Base-by-base conservation (phyloP, 2,797 vertebrate genomes). In the Tinamus major region DNA sequence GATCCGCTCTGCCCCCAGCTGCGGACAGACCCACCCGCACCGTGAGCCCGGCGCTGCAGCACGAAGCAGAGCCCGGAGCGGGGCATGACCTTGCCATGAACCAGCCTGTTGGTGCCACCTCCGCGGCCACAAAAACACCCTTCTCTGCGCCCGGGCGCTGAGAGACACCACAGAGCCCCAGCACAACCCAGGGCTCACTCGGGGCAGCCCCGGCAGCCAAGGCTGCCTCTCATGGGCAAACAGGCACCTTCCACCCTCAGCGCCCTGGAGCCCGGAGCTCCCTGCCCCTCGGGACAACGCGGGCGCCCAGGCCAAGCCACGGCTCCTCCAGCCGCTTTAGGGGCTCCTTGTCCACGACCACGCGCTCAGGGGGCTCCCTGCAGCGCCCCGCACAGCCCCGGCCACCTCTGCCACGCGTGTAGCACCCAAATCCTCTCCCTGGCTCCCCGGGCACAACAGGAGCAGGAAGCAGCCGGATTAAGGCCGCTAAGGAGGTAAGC, bases 281-380 rank as follows among this genome's bases (percentile, higher is more conserved):
- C 0, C 9, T 0, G 1, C 1, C 1, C 61, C 29, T 62, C 21
- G 37, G 33, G 42, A 46, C 44, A 8, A 19, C 19, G 15, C 15
- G 37, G 23, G 27, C 13, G 12, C 37, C 90, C 35, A 79, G 24
- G 20, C 29, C 65, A 69, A 81, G 7, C 39, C 23, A 59, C 13
- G 33, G 14, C 31, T 64, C 35, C 4, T 33, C 51, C 63, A 0
- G 0, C 16, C 4, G 1, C 37, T 58, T 85, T 24, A 64, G 35
- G 58, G 59, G 18, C 7, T 29, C 21, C 3, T 1, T 59, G 31
- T 23, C 44, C 46, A 48, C 5, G 15, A 26, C 51, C 87, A 70
- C 31, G 8, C 23, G 31, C 31, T 48, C n/a, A 8, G 48, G 21
- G 10, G 11, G 24, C n/a, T 51, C 23, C 33, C 46, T 51, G 15